Percentiles rank a stretch among this genome's conserved stretches.
Conservation (phyloP, 2,888 invertebrate species). For the Plutella xylostella region DNA sequence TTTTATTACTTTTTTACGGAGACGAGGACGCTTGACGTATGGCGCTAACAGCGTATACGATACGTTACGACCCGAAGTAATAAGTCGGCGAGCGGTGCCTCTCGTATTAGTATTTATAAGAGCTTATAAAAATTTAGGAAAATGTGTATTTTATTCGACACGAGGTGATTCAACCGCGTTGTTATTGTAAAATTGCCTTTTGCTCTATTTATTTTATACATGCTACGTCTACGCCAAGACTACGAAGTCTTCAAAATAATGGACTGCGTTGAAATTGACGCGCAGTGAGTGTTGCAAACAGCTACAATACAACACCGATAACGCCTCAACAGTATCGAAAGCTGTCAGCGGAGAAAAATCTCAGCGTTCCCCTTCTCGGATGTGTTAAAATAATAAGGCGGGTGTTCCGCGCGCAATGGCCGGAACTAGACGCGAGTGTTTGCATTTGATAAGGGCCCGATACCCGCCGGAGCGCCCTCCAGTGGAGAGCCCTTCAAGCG, state of each 20-base stretch:
- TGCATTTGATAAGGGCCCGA: constrained; percentile 54
- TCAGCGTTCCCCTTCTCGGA: constrained; percentile 5
- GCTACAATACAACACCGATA: neutral
- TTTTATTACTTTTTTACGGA: constrained; percentile 68
- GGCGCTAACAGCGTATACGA: constrained; percentile 37
- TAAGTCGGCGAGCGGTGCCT: neutral
- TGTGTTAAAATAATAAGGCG: constrained; percentile 15
- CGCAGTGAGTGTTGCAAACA: too few relatives aligned
- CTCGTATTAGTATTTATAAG: constrained; percentile 9
- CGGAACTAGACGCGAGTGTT: constrained; percentile 59
- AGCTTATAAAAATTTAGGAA: neutral
- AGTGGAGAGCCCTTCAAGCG: neutral
- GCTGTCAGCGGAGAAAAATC: neutral
- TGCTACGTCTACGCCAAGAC: too few relatives aligned
- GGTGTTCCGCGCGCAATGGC: constrained; percentile 49
- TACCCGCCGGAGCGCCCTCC: neutral
- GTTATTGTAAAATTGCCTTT: too few relatives aligned
- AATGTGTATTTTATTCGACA: too few relatives aligned
- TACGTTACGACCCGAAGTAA: constrained; percentile 31
- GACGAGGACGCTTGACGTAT: constrained; percentile 25
- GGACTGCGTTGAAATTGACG: too few relatives aligned
- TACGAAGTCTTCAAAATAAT: too few relatives aligned
- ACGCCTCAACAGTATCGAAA: neutral
- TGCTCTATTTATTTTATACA: too few relatives aligned
- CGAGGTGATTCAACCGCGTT: too few relatives aligned